Percentiles rank a stretch among this genome's conserved stretches.
Evolutionary conservation across 2,797 vertebrate genomes (phyloP).

Genomic region (Neosilurus hyrtlii): DNA sequence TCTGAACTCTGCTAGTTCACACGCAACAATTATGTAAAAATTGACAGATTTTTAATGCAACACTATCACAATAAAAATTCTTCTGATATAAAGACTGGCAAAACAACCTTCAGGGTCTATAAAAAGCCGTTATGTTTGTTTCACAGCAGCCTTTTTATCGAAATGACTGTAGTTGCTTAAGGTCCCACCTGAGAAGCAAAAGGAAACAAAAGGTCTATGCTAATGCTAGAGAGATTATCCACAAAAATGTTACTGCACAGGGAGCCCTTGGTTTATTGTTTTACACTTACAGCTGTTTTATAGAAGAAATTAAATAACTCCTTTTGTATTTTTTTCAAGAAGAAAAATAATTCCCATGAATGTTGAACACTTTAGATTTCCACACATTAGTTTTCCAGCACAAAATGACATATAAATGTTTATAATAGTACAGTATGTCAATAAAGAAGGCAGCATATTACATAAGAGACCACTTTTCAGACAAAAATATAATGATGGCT

Average conservation of each 20-base stretch:
- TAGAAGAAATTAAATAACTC: too few relatives aligned
- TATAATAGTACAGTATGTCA: too few relatives aligned
- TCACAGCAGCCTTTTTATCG: neutral
- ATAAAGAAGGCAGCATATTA: too few relatives aligned
- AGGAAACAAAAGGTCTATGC: neutral
- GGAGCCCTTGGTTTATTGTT: neutral
- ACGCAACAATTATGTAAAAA: neutral
- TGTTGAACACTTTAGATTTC: too few relatives aligned
- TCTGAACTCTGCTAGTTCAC: neutral
- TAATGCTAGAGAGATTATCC: neutral
- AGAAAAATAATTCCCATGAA: too few relatives aligned
- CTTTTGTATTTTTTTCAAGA: too few relatives aligned
- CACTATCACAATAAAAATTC: neutral
- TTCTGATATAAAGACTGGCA: neutral
- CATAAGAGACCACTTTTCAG: too few relatives aligned
- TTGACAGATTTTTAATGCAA: neutral
- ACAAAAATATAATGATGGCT: too few relatives aligned
- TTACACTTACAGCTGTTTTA: neutral
- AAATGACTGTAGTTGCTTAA: neutral
- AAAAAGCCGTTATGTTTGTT: neutral
- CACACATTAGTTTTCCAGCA: too few relatives aligned
- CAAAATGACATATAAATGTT: too few relatives aligned
- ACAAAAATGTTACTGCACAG: neutral
- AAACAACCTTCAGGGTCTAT: neutral
- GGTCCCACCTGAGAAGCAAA: neutral